Evolutionary conservation across 2,113 vertebrate genomes (phyloP).

Genomic region (Fregata magnificens): DNA sequence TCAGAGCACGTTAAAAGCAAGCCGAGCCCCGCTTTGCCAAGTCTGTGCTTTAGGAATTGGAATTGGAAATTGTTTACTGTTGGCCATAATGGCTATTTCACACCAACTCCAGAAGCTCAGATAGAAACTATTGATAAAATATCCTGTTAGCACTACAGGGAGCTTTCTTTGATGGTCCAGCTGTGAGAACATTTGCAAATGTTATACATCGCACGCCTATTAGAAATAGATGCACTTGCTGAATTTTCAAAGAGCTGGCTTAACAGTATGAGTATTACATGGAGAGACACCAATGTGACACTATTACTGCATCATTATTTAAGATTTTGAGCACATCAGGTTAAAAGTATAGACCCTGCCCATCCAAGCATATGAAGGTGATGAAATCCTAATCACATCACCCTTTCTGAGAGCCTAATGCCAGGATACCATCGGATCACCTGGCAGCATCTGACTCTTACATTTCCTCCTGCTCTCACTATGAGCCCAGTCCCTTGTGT

Average conservation of each 20-base stretch:
- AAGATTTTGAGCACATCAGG: neutral
- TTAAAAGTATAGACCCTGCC: neutral
- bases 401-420: neutral
- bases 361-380: neutral
- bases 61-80: neutral
- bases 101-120: neutral
- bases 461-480: neutral
- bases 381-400: neutral
- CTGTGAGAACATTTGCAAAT: conserved; percentile 9
- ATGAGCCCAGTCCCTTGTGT: neutral
- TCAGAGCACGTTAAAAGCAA: neutral
- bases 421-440: neutral
- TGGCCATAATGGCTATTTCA: neutral
- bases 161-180: neutral
- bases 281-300: neutral
- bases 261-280: neutral
- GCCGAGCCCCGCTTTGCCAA: neutral
- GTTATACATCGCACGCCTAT: neutral
- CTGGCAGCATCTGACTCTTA: neutral
- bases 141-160: neutral
- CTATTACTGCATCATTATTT: neutral
- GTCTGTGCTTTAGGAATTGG: neutral
- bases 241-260: neutral
- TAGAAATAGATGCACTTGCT: neutral
- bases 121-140: conserved; percentile 2